phyloP scores from a whole-genome alignment of 2,888 invertebrate genomes.

The Pyrocoelia pectoralis region DNA sequence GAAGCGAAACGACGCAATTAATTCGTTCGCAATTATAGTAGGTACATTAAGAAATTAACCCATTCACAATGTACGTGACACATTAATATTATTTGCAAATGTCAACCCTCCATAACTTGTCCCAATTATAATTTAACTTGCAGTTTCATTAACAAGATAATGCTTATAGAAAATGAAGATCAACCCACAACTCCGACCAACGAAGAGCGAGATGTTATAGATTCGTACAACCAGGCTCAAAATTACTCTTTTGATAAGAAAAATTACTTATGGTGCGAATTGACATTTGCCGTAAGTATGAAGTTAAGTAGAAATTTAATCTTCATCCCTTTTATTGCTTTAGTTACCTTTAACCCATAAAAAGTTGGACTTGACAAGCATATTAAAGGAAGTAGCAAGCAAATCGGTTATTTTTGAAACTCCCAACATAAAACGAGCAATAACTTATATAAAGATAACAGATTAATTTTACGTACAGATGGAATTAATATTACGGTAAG shows the following conservation, averaged over 20 bases:
- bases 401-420: constrained; percentile 83
- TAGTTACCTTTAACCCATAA: constrained; percentile 68
- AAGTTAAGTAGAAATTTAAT: too few species aligned
- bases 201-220: constrained; percentile 57
- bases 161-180: neutral
- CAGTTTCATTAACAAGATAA: neutral
- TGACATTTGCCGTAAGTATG: constrained; percentile 73
- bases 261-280: constrained; percentile 83
- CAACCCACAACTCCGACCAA: constrained; percentile 35
- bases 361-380: constrained; percentile 78
- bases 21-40: too few species aligned
- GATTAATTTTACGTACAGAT: constrained; percentile 85
- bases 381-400: constrained; percentile 73
- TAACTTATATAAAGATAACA: constrained; percentile 75
- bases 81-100: too few species aligned
- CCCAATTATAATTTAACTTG: too few species aligned
- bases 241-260: constrained; percentile 80
- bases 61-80: too few species aligned
- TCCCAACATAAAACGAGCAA: constrained; percentile 82
- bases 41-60: too few species aligned
- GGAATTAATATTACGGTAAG: constrained; percentile 92
- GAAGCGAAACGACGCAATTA: too few species aligned
- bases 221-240: constrained; percentile 44
- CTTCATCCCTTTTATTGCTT: too few species aligned
- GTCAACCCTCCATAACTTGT: too few species aligned